Evolutionary conservation across 2,113 vertebrate species (phyloP).

Genomic region (Pteruthius melanotis): DNA sequence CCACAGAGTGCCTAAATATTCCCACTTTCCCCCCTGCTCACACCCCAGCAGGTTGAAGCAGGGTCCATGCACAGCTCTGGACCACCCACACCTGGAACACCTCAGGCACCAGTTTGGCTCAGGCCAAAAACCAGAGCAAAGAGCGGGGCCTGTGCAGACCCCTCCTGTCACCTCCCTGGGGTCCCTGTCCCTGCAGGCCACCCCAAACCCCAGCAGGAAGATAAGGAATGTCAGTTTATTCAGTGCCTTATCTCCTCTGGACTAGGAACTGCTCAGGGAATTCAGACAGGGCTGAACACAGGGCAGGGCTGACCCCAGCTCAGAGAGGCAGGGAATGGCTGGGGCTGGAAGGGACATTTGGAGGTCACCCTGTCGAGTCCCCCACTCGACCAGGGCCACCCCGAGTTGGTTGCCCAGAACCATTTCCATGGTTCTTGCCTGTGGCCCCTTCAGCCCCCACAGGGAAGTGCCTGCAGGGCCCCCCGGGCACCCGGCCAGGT

Average conservation of each 20-base stretch:
- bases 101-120: background rate
- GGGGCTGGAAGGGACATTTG: background rate
- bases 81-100: no score
- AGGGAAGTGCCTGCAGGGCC: background rate
- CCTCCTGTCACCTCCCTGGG: background rate
- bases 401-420: rapidly evolving
- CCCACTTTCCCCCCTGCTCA: background rate
- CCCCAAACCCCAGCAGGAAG: background rate
- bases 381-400: background rate
- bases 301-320: rapidly evolving
- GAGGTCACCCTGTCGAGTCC: no score
- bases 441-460: rapidly evolving
- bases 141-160: rapidly evolving
- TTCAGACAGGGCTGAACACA: rapidly evolving
- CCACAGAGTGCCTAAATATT: rapidly evolving
- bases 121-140: rapidly evolving
- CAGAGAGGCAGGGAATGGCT: rapidly evolving
- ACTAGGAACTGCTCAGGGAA: background rate
- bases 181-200: background rate
- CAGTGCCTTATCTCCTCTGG: rapidly evolving
- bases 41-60: rapidly evolving
- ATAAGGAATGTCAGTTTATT: rapidly evolving
- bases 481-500: background rate
- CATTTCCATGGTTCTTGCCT: rapidly evolving
- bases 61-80: rapidly evolving